Evolutionary conservation across 2,888 invertebrate species (phyloP).

Genomic region (Atrina japonica): DNA sequence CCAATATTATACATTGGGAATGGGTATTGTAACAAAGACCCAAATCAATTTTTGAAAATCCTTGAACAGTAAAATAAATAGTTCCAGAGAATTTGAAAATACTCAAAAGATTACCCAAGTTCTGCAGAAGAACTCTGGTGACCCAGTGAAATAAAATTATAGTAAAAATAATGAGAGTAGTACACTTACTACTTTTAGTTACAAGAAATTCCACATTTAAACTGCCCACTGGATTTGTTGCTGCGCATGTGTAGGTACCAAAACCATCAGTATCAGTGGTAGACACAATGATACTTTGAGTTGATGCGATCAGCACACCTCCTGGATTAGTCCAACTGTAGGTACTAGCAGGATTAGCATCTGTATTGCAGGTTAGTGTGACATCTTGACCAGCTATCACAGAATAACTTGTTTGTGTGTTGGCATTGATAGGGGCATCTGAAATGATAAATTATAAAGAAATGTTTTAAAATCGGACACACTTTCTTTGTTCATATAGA

Average conservation of each 20-base stretch:
- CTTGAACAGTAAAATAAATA: too few species aligned
- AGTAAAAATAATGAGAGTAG: too few species aligned
- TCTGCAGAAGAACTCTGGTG: too few species aligned
- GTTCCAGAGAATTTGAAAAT: too few species aligned
- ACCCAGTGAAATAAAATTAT: too few species aligned
- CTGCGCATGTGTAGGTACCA: slow-evolving; percentile 36
- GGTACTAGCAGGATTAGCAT: not conserved
- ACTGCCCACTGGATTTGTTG: slow-evolving; percentile 30
- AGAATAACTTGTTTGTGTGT: slow-evolving; percentile 12
- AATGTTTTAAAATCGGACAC: not conserved
- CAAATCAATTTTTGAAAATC: too few species aligned
- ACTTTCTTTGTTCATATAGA: too few species aligned
- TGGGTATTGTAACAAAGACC: too few species aligned
- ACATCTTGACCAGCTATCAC: slow-evolving; percentile 5
- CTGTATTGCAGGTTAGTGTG: slow-evolving; percentile 22
- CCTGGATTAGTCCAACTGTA: slow-evolving; percentile 3
- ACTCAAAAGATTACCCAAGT: too few species aligned
- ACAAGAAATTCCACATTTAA: slow-evolving; percentile 4
- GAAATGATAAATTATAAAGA: not conserved
- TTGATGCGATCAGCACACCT: not conserved
- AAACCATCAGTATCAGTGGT: not conserved
- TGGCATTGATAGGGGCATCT: slow-evolving; percentile 20
- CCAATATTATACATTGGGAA: too few species aligned
- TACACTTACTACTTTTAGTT: slow-evolving; percentile 29
- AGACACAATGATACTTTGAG: not conserved